These are phyloP conservation scores for Clunio marinus DNA, from an alignment of 2,888 invertebrate species.

Conservation along the genomic window DNA sequence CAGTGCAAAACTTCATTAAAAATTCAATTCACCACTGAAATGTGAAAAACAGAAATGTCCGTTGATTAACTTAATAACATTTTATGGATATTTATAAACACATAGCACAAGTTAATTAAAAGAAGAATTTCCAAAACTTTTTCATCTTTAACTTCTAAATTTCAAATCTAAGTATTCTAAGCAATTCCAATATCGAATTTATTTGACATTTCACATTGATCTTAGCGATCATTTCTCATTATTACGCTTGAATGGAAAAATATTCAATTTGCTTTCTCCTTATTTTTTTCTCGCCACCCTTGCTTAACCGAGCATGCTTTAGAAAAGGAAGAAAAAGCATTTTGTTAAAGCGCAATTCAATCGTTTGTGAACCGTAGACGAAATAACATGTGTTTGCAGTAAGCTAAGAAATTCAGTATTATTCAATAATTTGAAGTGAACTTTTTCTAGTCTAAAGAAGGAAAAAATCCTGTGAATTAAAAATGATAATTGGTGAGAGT, in stretches of 20 bases:
- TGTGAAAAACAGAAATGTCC: too few relatives aligned
- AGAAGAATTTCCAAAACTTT: too few relatives aligned
- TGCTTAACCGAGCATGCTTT: background rate
- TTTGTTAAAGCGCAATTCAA: background rate
- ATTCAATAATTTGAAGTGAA: background rate
- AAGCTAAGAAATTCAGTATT: background rate
- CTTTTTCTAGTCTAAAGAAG: background rate
- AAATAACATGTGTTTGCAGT: conserved; percentile 5
- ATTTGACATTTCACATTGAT: too few relatives aligned
- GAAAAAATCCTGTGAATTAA: background rate
- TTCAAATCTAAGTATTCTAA: too few relatives aligned
- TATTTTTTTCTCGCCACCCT: background rate
- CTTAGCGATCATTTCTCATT: too few relatives aligned
- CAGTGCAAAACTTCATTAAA: background rate
- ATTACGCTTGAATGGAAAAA: too few relatives aligned
- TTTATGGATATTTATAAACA: too few relatives aligned
- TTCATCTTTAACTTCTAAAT: too few relatives aligned
- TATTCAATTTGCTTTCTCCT: too few relatives aligned
- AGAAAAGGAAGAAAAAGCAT: conserved; percentile 8
- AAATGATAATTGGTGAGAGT: conserved; percentile 32
- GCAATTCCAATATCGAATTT: too few relatives aligned
- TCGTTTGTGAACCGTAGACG: background rate
- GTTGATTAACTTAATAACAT: too few relatives aligned
- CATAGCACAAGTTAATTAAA: too few relatives aligned
- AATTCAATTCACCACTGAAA: background rate